A percentile compares a stretch with the other conserved stretches of the same genome.
Evolutionary conservation across 2,888 invertebrate genomes (phyloP).

Genomic region (Hypomecis punctinalis): DNA sequence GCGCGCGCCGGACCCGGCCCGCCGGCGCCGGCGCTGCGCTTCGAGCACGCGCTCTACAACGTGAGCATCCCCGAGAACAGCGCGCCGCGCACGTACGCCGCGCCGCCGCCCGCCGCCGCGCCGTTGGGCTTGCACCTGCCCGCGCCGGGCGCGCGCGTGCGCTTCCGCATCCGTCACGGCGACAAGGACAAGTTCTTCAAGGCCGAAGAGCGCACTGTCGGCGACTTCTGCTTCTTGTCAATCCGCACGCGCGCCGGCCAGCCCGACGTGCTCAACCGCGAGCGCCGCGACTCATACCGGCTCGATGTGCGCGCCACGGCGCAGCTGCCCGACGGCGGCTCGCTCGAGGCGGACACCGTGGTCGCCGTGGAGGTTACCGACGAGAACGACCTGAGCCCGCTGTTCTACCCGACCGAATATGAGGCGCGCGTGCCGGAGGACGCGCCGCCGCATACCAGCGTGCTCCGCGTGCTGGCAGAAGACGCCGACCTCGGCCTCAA

Average conservation of each 20-base stretch:
- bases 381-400: conserved; percentile 96
- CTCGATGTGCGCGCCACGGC: conserved; percentile 89
- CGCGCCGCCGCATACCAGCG: conserved; percentile 92
- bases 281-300: conserved; percentile 93
- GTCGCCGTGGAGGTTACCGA: conserved; percentile 91
- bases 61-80: conserved; percentile 97
- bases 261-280: conserved; percentile 96
- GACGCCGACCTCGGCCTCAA: conserved; percentile 98
- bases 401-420: conserved; percentile 96
- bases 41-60: conserved; percentile 92
- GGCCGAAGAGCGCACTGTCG: conserved; percentile 94
- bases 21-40: conserved; percentile 78
- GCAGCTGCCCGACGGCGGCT: conserved; percentile 84
- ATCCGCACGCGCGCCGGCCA: conserved; percentile 95
- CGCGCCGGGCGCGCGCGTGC: conserved; percentile 82
- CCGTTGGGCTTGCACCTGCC: conserved; percentile 90
- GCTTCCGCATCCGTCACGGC: conserved; percentile 94
- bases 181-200: conserved; percentile 96
- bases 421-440: conserved; percentile 95
- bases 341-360: conserved; percentile 88
- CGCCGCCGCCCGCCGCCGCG: conserved; percentile 88
- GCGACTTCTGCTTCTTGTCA: conserved; percentile 97
- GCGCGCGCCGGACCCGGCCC: conserved; percentile 57
- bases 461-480: conserved; percentile 93
- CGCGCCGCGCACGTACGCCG: conserved; percentile 93